phyloP scores from a whole-genome alignment of 2,113 vertebrate species.

The Mohoua ochrocephala region DNA sequence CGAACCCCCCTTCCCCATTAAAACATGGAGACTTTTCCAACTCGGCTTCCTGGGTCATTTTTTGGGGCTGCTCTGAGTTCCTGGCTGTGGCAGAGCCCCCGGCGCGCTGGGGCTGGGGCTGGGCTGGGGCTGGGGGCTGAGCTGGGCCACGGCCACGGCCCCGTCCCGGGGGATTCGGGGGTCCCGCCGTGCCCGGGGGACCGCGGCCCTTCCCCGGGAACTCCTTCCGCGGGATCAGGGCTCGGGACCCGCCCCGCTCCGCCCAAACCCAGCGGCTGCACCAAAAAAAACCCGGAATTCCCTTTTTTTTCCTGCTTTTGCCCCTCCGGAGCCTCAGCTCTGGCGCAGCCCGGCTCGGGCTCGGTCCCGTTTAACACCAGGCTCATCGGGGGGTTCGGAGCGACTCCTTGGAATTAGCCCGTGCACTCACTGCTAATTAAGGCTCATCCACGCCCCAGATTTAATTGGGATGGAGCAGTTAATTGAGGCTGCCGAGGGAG shows the following conservation, averaged over 20 bases:
- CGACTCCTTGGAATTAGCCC: not conserved
- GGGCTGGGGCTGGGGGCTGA: not conserved
- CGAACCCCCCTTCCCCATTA: not conserved
- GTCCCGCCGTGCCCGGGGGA: too few species aligned
- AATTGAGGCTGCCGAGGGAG: not conserved
- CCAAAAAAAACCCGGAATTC: not conserved
- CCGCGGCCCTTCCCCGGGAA: not conserved
- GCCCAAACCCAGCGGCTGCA: accelerated
- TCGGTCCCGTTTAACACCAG: not conserved
- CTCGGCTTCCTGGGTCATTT: not conserved
- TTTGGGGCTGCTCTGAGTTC: not conserved
- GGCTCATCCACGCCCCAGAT: not conserved
- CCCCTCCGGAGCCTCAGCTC: not conserved
- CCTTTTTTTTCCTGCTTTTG: accelerated
- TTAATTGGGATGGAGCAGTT: not conserved
- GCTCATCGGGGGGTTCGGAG: accelerated
- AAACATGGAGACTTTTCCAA: not conserved
- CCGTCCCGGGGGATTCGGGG: accelerated
- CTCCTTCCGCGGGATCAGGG: not conserved
- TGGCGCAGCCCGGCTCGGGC: not conserved
- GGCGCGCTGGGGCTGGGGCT: too few species aligned
- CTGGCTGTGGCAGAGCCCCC: not conserved
- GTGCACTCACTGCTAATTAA: not conserved
- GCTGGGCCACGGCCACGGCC: too few species aligned
- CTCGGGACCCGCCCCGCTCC: not conserved